These are phyloP conservation scores for Rotaria macrura DNA, from an alignment of 2,888 invertebrate genomes.

Conservation along the genomic window DNA sequence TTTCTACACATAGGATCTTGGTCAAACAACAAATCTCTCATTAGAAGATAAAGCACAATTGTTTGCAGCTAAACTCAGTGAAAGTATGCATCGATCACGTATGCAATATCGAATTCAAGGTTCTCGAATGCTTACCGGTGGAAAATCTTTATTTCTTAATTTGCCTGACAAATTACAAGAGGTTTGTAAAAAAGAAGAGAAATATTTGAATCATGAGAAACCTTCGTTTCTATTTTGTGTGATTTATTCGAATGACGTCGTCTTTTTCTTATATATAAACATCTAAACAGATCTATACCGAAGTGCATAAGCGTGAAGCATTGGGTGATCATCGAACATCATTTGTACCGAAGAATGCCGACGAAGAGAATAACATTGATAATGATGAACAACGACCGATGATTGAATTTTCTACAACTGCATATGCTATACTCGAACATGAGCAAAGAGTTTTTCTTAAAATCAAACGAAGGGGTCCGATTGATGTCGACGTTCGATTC, in stretches of 20 bases:
- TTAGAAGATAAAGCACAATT: constrained; percentile 55
- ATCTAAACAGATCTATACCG: background rate
- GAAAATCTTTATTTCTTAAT: constrained; percentile 39
- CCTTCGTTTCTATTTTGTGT: no score
- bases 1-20: background rate
- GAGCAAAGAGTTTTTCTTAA: constrained; percentile 51
- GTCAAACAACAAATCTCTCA: constrained; percentile 44
- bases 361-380: background rate
- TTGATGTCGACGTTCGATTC: constrained; percentile 50
- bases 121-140: constrained; percentile 49
- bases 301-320: background rate
- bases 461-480: constrained; percentile 53
- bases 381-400: constrained; percentile 36
- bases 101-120: constrained; percentile 58
- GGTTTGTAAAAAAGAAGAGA: constrained; percentile 9
- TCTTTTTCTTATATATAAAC: background rate
- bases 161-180: constrained; percentile 21
- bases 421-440: constrained; percentile 55
- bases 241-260: background rate
- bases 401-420: constrained; percentile 55
- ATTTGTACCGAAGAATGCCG: background rate
- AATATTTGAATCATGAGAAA: no score
- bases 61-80: constrained; percentile 53
- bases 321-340: background rate
- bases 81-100: constrained; percentile 53